Evolutionary conservation across 2,888 invertebrate genomes (phyloP).

Genomic region (Podotricha telesiphe): DNA sequence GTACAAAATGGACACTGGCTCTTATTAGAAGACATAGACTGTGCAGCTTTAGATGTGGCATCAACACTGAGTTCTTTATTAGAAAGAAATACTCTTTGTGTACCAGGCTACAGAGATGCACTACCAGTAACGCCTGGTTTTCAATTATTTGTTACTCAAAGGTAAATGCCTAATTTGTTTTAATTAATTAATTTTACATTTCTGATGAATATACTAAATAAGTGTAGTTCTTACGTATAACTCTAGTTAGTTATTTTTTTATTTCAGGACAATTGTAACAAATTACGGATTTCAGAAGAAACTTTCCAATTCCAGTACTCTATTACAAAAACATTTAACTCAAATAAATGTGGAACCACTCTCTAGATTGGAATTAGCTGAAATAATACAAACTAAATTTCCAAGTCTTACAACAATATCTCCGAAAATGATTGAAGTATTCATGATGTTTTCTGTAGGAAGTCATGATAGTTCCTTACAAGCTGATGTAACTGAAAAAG

Average conservation of each 20-base stretch:
- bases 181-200: not conserved
- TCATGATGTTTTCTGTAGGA: constrained; percentile 90
- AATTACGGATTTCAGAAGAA: constrained; percentile 85
- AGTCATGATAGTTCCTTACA: constrained; percentile 82
- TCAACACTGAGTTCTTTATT: constrained; percentile 93
- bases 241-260: not conserved
- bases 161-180: constrained; percentile 69
- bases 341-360: constrained; percentile 92
- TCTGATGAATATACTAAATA: not conserved
- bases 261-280: constrained; percentile 82
- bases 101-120: constrained; percentile 94
- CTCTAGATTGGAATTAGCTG: constrained; percentile 88
- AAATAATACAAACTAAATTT: constrained; percentile 87
- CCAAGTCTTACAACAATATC: constrained; percentile 89
- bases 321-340: constrained; percentile 92
- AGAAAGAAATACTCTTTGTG: constrained; percentile 91
- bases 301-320: constrained; percentile 85
- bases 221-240: not conserved
- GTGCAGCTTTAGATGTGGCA: constrained; percentile 96
- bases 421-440: constrained; percentile 91
- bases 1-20: constrained; percentile 95
- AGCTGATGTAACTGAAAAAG: constrained; percentile 58
- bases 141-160: constrained; percentile 95
- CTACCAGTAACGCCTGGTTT: constrained; percentile 93
- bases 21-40: constrained; percentile 97